Percentiles rank a stretch among this genome's conserved stretches.
Evolutionary conservation across 2,888 invertebrate genomes (phyloP).

Genomic region (Folsomia manolachei): DNA sequence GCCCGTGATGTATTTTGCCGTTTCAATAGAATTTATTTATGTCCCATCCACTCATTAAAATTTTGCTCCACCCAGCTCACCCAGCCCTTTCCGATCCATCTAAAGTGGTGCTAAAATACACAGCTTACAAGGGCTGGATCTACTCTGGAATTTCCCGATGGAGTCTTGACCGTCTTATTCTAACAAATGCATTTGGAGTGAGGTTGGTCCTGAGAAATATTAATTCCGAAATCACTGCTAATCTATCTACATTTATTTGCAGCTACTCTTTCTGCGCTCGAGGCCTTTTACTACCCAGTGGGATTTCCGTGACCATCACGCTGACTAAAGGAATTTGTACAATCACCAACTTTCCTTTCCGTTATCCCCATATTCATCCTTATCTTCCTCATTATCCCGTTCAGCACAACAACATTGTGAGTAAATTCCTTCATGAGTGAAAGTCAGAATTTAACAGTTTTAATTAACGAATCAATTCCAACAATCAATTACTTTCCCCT

Average conservation of each 20-base stretch:
- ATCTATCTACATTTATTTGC: no score
- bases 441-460: no score
- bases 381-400: not conserved
- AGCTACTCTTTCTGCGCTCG: slow-evolving; percentile 78
- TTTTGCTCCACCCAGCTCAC: no score
- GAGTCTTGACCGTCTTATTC: slow-evolving; percentile 75
- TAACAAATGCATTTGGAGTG: slow-evolving; percentile 81
- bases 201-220: slow-evolving; percentile 57
- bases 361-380: slow-evolving; percentile 1
- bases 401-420: not conserved
- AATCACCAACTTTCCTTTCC: not conserved
- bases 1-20: no score
- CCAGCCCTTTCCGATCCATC: slow-evolving; percentile 73
- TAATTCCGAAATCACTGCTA: no score
- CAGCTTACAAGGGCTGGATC: slow-evolving; percentile 86
- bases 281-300: slow-evolving; percentile 70
- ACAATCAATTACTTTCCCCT: no score
- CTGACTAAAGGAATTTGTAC: slow-evolving; percentile 73
- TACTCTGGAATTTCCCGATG: slow-evolving; percentile 77
- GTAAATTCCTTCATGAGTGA: not conserved
- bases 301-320: slow-evolving; percentile 68
- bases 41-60: no score
- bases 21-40: no score
- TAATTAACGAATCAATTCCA: no score
- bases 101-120: slow-evolving; percentile 73